Conservation (phyloP, 2,888 invertebrate species). For the Aleiodes leptofemur region DNA sequence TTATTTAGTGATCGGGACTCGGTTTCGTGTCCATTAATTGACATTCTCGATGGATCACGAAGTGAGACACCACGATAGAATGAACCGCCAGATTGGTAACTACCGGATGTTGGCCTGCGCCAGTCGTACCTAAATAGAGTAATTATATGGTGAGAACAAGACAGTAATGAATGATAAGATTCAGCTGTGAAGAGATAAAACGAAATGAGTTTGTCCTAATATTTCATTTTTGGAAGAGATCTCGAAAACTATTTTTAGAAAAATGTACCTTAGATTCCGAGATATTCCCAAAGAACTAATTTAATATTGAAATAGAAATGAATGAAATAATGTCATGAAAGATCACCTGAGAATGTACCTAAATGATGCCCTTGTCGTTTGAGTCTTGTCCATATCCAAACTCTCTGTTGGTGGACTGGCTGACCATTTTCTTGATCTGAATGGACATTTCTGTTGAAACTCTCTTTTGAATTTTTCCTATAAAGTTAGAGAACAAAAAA, state of each 20-base stretch:
- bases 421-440: constrained; percentile 73
- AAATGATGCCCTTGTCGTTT: constrained; percentile 63
- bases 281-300: too few relatives aligned
- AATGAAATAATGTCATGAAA: constrained; percentile 17
- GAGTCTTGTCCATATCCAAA: constrained; percentile 66
- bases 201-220: too few relatives aligned
- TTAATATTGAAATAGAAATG: too few relatives aligned
- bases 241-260: too few relatives aligned
- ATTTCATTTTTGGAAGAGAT: too few relatives aligned
- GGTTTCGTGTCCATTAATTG: constrained; percentile 53
- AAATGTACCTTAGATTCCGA: too few relatives aligned
- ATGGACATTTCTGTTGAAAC: constrained; percentile 83
- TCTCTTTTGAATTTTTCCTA: constrained; percentile 89
- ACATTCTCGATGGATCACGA: constrained; percentile 56
- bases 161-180: constrained; percentile 3
- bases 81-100: constrained; percentile 59
- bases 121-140: constrained; percentile 61
- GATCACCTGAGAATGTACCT: constrained; percentile 62
- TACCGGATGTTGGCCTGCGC: constrained; percentile 60
- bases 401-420: constrained; percentile 64
- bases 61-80: constrained; percentile 65
- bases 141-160: constrained; percentile 2
- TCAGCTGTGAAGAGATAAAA: not conserved
- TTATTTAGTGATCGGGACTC: constrained; percentile 53
- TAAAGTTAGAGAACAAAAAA: constrained; percentile 30